Evolutionary conservation across 2,113 vertebrate genomes (phyloP), one percentile per base, ranked within the genome.

Genomic region (Capreolus pygargus): DNA sequence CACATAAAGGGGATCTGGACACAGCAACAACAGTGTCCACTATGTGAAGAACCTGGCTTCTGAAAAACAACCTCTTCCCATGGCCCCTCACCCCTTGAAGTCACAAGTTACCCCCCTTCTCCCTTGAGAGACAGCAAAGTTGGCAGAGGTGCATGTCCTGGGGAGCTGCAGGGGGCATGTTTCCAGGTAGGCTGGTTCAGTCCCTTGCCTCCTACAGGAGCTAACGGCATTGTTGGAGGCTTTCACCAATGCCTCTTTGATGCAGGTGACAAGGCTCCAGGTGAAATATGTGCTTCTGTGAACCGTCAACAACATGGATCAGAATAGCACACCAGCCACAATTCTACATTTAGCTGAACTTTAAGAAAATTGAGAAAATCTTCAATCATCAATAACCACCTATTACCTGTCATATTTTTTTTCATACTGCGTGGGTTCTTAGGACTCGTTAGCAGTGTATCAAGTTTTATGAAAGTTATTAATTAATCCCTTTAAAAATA

Each of bases 301-400:
- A 89, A 89, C 25, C 55, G 5, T 93, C 50, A 70, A 83, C 55
- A 78, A 52, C 64, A 58, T 2, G 0, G 13, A 93, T 21, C 55
- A 36, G 50, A 43, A 14, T 45, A 76, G 84, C 28, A 9, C 50
- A 86, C 55, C 19, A 43, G n/a, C n/a, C 60, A 89, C 94, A 58
- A 54, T 57, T 90, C 74, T 74, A 74, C 52, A 57, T 50, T 79
- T 84, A 94, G 84, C 87, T 13, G 54, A 92, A 54, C 52, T 70
- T 86, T 30, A 47, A 85, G 91, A 74, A 90, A 93, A 97, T 92
- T n/a, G 25, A 84, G 58, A 89, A 93, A 91, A 74, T 74, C 82
- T 50, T 74, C n/a, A 23, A 45, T 89, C 23, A n/a, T 79, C 94
- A 33, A 19, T 82, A 78, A 70, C 54, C 28, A 16, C 89, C 60